Base-by-base conservation (phyloP, 2,797 vertebrate genomes). In the Syngnathus rostellatus region DNA sequence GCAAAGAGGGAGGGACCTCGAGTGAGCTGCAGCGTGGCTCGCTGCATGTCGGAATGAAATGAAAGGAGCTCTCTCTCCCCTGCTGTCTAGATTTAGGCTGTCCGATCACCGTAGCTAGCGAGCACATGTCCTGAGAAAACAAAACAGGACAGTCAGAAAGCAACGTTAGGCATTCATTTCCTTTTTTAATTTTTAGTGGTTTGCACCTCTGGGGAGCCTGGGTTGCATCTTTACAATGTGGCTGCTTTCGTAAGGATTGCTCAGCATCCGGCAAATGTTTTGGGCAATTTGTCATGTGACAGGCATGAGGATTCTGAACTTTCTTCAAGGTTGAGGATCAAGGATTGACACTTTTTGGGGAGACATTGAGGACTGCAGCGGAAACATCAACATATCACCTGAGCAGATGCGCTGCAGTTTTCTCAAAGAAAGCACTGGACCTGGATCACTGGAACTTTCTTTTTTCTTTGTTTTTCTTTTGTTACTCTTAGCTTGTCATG, bases 1-100 rank as follows among this genome's bases (percentile, higher is more conserved):
- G 57, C 21, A 25, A 66, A 72, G 82, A 80, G 81, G 85, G 83
- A 83, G 86, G 83, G 86, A 81, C 83, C 75, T 81, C 10, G 25
- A 80, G 61, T 17, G 48, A 70, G 72, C 72, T 89, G 85, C 87
- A 87, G 86, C 85, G 88, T 90, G 90, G 88, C 89, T 84, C 23
- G 11, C 67, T 58, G 68, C 12, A 46, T 63, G 76, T 82, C 78
- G 89, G 85, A 90, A 90, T 90, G 89, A 91, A 90, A 90, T 90
- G 89, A 91, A 90, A 88, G 81, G 81, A 71, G 71, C 80, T 76
- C 88, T 87, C 87, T 81, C 67, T 54, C 80, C 76, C 88, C 86
- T 65, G 62, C 76, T 75, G 69, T 79, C 82, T 78, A 68, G 65
- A 65, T 66, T 67, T 63, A 82, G 67, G 74, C 74, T 74, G 83